These are phyloP conservation scores for Seladonia tumulorum DNA, from an alignment of 2,888 invertebrate species.

Conservation along the genomic window DNA sequence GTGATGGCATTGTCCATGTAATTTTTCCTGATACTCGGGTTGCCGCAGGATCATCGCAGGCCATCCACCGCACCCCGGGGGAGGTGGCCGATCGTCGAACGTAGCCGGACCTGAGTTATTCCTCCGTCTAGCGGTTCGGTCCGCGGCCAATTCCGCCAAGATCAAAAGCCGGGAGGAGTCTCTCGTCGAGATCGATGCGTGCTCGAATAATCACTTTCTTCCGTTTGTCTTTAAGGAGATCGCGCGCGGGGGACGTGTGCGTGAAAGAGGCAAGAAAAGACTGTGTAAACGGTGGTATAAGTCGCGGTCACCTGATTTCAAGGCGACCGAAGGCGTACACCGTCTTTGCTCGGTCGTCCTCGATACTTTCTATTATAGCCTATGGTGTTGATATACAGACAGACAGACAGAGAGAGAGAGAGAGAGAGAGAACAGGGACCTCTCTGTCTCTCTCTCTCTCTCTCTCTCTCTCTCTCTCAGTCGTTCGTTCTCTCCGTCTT, in stretches of 20 bases:
- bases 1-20: not conserved
- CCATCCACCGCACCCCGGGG: not conserved
- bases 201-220: conserved; percentile 14
- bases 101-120: conserved; percentile 4
- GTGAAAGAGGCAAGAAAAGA: conserved; percentile 13
- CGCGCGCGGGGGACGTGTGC: not conserved
- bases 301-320: conserved; percentile 58
- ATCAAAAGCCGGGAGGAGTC: conserved; percentile 8
- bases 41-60: not conserved
- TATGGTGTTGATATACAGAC: conserved; percentile 59
- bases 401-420: not conserved
- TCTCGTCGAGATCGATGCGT: conserved; percentile 8
- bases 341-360: conserved; percentile 50
- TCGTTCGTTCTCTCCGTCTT: conserved; percentile 53
- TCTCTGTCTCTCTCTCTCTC: conserved; percentile 47
- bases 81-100: not conserved
- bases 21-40: conserved; percentile 7
- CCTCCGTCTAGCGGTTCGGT: not conserved
- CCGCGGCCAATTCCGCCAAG: not conserved
- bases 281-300: conserved; percentile 23
- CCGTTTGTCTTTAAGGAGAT: conserved; percentile 12
- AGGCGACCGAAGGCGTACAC: conserved; percentile 37
- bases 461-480: conserved; percentile 50
- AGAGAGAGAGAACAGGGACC: not conserved
- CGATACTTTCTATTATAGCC: conserved; percentile 58